Percentiles rank a stretch among this genome's conserved stretches.
phyloP scores from a whole-genome alignment of 2,113 vertebrate species.

The Siniperca knerii region DNA sequence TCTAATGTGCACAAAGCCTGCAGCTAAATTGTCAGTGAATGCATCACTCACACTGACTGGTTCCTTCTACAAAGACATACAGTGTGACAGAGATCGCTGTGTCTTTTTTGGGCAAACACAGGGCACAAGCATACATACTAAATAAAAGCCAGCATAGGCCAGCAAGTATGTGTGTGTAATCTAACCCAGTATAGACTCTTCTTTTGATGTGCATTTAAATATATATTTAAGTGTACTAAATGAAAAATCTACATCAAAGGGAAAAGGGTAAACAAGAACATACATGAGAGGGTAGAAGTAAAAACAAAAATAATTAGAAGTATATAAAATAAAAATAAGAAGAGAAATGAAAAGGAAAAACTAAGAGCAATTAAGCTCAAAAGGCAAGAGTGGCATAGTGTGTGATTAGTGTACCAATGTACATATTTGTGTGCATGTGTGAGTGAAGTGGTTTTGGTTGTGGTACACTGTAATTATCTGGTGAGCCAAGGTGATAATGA shows the following conservation, averaged over 20 bases:
- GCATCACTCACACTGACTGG: conserved; percentile 47
- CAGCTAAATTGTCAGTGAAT: conserved; percentile 43
- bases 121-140: neutral
- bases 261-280: neutral
- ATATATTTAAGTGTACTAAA: neutral
- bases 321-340: no score
- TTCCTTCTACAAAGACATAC: neutral
- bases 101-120: neutral
- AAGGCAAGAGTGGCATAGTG: no score
- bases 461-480: conserved; percentile 1
- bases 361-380: no score
- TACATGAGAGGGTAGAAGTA: neutral
- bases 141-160: neutral
- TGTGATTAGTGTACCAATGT: neutral
- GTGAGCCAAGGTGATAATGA: neutral
- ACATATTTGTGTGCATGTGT: neutral
- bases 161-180: neutral
- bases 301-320: no score
- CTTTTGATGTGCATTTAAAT: neutral
- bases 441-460: neutral
- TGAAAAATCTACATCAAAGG: neutral
- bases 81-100: neutral
- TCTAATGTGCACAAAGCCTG: conserved; percentile 20
- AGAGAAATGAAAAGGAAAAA: no score
- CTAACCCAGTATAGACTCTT: neutral